These are phyloP conservation scores for Pogonophryne albipinna DNA, from an alignment of 2,797 vertebrate species.

Conservation along the genomic window DNA sequence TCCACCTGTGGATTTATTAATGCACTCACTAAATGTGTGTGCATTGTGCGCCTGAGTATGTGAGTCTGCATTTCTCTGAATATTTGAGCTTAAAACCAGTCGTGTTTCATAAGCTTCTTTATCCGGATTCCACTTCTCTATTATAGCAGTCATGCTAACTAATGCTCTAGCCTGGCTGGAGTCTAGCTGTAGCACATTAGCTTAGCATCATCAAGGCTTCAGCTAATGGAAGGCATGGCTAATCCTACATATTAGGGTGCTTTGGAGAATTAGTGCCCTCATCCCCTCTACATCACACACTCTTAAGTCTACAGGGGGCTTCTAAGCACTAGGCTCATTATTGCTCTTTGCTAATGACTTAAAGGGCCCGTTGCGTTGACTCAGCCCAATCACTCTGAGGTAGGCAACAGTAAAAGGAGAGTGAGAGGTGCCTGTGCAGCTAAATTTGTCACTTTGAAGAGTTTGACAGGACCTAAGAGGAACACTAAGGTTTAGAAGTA, in stretches of 20 bases:
- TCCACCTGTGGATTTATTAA: slow-evolving; percentile 15
- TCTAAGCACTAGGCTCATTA: slow-evolving; percentile 69
- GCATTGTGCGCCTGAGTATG: background rate
- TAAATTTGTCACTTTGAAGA: slow-evolving; percentile 25
- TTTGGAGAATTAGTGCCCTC: slow-evolving; percentile 82
- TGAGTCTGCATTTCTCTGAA: slow-evolving; percentile 22
- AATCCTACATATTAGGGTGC: slow-evolving; percentile 84
- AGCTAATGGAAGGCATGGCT: slow-evolving; percentile 77
- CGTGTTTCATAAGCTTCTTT: slow-evolving; percentile 44
- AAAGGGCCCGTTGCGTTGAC: slow-evolving; percentile 59
- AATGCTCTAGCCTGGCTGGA: slow-evolving; percentile 49
- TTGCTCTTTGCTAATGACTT: slow-evolving; percentile 72
- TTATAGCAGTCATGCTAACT: slow-evolving; percentile 54
- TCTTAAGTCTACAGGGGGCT: slow-evolving; percentile 68
- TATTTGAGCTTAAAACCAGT: slow-evolving; percentile 46
- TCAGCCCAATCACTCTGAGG: slow-evolving; percentile 50
- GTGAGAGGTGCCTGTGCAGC: slow-evolving; percentile 27
- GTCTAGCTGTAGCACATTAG: slow-evolving; percentile 66
- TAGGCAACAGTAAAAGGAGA: slow-evolving; percentile 45
- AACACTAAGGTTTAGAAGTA: slow-evolving; percentile 14
- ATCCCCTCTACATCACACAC: slow-evolving; percentile 74
- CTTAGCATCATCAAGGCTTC: slow-evolving; percentile 77
- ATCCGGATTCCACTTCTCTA: slow-evolving; percentile 35
- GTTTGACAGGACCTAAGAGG: slow-evolving; percentile 18
- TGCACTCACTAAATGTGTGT: background rate